Percentiles rank a stretch among this genome's conserved stretches.
These are phyloP conservation scores for Sebastes minor DNA, from an alignment of 2,797 vertebrate genomes.

Conservation along the genomic window DNA sequence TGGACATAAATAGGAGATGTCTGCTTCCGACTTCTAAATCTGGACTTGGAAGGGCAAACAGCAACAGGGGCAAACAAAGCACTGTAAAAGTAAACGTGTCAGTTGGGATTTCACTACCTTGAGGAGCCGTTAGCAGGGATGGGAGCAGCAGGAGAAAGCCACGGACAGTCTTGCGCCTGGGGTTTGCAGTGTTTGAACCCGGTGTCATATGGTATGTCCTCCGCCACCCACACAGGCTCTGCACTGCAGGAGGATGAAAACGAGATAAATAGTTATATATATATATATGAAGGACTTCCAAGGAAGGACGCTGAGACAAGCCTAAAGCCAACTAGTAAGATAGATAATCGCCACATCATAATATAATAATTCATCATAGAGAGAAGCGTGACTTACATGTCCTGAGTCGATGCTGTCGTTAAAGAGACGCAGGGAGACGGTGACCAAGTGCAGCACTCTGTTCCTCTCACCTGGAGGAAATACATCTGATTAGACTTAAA, in stretches of 20 bases:
- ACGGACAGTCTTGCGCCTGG: slow-evolving; percentile 76
- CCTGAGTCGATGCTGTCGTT: slow-evolving; percentile 56
- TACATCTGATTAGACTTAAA: neutral
- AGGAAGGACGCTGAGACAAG: too few relatives aligned
- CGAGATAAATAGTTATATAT: neutral
- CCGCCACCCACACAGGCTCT: slow-evolving; percentile 81
- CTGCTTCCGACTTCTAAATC: neutral
- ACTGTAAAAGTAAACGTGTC: rapidly evolving
- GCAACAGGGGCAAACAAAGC: neutral
- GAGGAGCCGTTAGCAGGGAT: slow-evolving; percentile 63
- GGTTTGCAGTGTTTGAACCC: slow-evolving; percentile 84
- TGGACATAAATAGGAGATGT: neutral
- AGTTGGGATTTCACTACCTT: slow-evolving; percentile 77
- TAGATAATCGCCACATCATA: too few relatives aligned
- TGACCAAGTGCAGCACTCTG: slow-evolving; percentile 71
- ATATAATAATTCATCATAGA: neutral
- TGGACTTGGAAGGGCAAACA: neutral
- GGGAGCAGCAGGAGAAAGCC: slow-evolving; percentile 80
- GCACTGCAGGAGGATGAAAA: slow-evolving; percentile 76
- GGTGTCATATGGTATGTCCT: slow-evolving; percentile 76
- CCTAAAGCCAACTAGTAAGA: too few relatives aligned
- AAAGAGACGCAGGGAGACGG: slow-evolving; percentile 54
- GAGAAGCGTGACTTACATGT: slow-evolving; percentile 71
- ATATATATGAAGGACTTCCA: too few relatives aligned
- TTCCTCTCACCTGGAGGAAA: slow-evolving; percentile 70